Evolutionary conservation across 2,113 vertebrate genomes (phyloP).

Genomic region (Cryptoleucopteryx plumbea): DNA sequence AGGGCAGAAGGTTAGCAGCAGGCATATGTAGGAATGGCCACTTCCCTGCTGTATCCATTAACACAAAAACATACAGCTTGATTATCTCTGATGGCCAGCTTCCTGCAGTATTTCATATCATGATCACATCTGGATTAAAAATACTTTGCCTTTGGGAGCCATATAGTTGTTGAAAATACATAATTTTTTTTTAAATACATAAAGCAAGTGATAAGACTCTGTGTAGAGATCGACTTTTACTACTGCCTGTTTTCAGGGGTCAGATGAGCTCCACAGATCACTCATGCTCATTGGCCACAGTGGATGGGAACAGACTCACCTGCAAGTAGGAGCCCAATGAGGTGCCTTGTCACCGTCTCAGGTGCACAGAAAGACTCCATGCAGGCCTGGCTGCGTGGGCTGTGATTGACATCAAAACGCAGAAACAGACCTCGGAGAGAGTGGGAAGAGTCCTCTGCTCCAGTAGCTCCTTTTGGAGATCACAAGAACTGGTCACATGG

Average conservation of each 20-base stretch:
- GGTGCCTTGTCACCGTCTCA: not conserved
- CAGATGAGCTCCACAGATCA: not conserved
- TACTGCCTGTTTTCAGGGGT: not conserved
- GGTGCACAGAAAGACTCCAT: not conserved
- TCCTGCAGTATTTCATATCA: not conserved
- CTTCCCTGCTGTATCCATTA: not conserved
- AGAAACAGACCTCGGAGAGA: not conserved
- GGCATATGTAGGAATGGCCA: not conserved
- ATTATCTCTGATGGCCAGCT: not conserved
- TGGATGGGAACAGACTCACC: no score
- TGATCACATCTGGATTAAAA: not conserved
- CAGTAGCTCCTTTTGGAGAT: not conserved
- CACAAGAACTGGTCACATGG: not conserved
- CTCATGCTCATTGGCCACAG: not conserved
- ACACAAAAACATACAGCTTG: not conserved
- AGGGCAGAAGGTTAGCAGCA: not conserved
- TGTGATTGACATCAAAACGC: not conserved
- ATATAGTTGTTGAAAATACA: fast-evolving
- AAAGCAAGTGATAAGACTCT: not conserved
- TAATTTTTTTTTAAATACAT: not conserved
- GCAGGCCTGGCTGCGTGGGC: not conserved
- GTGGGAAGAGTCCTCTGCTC: not conserved
- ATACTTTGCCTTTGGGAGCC: not conserved
- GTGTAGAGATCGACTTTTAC: not conserved
- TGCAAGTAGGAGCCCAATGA: fast-evolving